Percentiles rank a stretch among this genome's conserved stretches.
phyloP scores from a whole-genome alignment of 2,797 vertebrate species.

The Labeo calbasu region DNA sequence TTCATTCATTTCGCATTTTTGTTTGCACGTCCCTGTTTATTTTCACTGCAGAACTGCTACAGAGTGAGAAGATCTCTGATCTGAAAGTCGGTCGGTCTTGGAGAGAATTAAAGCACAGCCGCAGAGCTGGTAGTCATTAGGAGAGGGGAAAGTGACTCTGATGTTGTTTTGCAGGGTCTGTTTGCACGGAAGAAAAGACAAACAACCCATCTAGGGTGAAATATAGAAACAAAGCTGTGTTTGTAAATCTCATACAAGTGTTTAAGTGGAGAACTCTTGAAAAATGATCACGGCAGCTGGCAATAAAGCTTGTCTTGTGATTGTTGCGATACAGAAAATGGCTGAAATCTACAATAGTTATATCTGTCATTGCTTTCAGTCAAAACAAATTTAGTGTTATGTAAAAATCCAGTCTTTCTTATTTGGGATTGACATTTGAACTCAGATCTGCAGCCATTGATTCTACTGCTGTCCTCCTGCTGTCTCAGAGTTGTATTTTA shows the following conservation, averaged over 20 bases:
- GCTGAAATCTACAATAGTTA: slow-evolving; percentile 1
- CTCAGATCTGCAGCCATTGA: not conserved
- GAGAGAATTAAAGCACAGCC: slow-evolving; percentile 67
- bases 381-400: not conserved
- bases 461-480: not conserved
- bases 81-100: slow-evolving; percentile 67
- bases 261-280: slow-evolving; percentile 19
- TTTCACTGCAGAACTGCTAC: not conserved
- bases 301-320: slow-evolving; percentile 31
- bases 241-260: slow-evolving; percentile 11
- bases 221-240: slow-evolving; percentile 34
- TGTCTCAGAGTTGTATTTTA: slow-evolving; percentile 31
- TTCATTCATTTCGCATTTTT: not conserved
- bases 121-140: slow-evolving; percentile 53
- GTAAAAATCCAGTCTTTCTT: slow-evolving; percentile 8
- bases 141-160: slow-evolving; percentile 67
- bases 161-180: slow-evolving; percentile 61
- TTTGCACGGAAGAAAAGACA: slow-evolving; percentile 65
- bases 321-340: not conserved
- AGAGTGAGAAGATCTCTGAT: slow-evolving; percentile 37
- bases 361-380: not conserved
- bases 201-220: slow-evolving; percentile 70
- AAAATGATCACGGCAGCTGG: slow-evolving; percentile 35
- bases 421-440: slow-evolving; percentile 29
- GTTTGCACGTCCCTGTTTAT: not conserved